Conservation (phyloP, 2,113 vertebrate genomes). For the Laticauda colubrina region DNA sequence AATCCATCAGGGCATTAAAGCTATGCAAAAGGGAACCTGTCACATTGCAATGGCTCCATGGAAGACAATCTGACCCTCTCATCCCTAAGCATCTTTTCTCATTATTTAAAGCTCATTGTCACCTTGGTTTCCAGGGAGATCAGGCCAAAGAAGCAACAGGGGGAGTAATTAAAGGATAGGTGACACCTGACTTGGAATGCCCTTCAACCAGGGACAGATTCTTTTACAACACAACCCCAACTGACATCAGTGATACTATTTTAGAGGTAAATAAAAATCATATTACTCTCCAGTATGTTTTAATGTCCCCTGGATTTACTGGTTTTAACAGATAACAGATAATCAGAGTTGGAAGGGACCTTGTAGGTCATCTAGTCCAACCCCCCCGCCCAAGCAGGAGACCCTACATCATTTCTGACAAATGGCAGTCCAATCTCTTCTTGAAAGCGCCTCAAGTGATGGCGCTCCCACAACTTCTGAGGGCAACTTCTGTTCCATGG, state of each 20-base stretch:
- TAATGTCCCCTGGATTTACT: background rate
- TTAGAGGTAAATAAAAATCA: no score
- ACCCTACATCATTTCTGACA: no score
- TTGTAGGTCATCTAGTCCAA: no score
- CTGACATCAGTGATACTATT: background rate
- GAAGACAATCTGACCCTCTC: background rate
- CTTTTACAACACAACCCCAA: background rate
- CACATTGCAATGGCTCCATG: background rate
- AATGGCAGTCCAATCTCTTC: no score
- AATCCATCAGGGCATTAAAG: background rate
- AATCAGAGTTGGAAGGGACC: no score
- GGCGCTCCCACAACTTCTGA: no score
- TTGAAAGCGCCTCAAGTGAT: no score
- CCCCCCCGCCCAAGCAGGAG: no score
- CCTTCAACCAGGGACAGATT: background rate
- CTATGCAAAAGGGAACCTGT: background rate
- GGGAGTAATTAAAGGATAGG: background rate
- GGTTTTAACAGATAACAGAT: no score
- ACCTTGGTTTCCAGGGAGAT: background rate
- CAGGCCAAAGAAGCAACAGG: background rate
- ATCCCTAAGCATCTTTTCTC: background rate
- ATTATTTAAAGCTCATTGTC: background rate
- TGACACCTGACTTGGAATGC: background rate
- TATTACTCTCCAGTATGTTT: background rate
- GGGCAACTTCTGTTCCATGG: no score